Evolutionary conservation across 2,113 vertebrate genomes (phyloP).

Genomic region (Sorex araneus): DNA sequence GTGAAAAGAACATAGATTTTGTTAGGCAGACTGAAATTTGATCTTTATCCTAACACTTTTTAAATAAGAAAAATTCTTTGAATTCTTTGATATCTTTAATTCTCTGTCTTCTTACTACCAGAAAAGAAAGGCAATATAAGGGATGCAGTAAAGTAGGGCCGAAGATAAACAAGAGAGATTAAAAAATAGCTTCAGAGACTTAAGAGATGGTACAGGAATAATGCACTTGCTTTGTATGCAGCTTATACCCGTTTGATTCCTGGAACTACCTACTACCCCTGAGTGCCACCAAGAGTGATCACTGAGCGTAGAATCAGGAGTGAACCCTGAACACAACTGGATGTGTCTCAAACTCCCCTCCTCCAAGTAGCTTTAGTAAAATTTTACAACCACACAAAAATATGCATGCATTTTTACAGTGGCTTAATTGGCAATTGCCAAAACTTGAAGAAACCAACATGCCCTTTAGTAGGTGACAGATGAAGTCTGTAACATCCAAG

Average conservation of each 20-base stretch:
- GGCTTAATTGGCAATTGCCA: not conserved
- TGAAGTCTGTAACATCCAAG: not conserved
- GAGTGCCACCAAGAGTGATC: too few relatives aligned
- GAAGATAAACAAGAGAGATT: not conserved
- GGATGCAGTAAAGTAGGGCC: not conserved
- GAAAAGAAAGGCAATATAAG: not conserved
- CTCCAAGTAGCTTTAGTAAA: not conserved
- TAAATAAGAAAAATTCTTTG: not conserved
- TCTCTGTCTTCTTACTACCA: not conserved
- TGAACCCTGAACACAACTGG: too few relatives aligned
- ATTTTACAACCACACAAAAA: not conserved
- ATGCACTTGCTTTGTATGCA: too few relatives aligned
- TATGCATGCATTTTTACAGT: not conserved
- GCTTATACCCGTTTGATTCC: too few relatives aligned
- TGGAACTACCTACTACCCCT: too few relatives aligned
- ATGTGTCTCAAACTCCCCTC: too few relatives aligned
- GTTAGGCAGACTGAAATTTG: not conserved
- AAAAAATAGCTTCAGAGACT: not conserved
- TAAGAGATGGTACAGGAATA: too few relatives aligned
- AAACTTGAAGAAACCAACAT: not conserved
- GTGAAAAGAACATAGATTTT: slow-evolving; percentile 13
- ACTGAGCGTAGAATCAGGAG: too few relatives aligned
- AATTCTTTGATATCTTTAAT: not conserved
- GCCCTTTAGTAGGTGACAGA: not conserved
- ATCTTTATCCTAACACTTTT: not conserved